A percentile compares a stretch with the other conserved stretches of the same genome.
phyloP scores from a whole-genome alignment of 2,797 vertebrate species.

The Onychomys torridus region DNA sequence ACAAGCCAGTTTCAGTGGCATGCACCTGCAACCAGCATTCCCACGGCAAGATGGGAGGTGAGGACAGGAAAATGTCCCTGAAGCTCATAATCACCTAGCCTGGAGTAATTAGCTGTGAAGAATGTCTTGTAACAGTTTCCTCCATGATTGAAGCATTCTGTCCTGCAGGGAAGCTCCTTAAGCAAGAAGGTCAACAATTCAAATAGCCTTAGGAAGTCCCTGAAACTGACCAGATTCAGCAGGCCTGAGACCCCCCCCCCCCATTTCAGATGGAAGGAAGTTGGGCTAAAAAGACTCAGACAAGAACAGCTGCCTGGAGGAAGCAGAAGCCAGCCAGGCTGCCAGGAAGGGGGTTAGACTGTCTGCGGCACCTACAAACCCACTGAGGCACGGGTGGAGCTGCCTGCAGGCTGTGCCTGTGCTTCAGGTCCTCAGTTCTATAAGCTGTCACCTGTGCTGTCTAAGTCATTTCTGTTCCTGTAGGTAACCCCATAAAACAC shows the following conservation, averaged over 20 bases:
- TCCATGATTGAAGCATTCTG: neutral
- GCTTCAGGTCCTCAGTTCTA: neutral
- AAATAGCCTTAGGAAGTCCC: neutral
- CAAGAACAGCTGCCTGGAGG: neutral
- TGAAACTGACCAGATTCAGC: neutral
- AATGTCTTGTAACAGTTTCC: neutral
- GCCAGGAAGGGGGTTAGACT: neutral
- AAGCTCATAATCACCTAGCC: too few relatives aligned
- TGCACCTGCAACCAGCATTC: neutral
- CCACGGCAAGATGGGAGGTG: neutral
- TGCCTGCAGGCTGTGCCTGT: neutral
- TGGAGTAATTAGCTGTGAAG: neutral
- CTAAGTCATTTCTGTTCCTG: neutral
- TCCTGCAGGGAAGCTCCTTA: neutral
- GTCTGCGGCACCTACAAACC: neutral
- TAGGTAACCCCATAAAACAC: neutral
- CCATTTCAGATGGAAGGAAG: neutral
- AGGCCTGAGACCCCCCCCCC: too few relatives aligned
- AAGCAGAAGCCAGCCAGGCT: neutral
- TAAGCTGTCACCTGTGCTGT: neutral
- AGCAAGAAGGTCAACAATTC: neutral
- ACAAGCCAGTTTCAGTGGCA: neutral
- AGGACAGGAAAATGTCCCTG: neutral
- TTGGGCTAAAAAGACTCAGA: neutral
- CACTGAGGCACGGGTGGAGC: neutral